phyloP scores from a whole-genome alignment of 2,113 vertebrate species.

The Gopherus evgoodei region DNA sequence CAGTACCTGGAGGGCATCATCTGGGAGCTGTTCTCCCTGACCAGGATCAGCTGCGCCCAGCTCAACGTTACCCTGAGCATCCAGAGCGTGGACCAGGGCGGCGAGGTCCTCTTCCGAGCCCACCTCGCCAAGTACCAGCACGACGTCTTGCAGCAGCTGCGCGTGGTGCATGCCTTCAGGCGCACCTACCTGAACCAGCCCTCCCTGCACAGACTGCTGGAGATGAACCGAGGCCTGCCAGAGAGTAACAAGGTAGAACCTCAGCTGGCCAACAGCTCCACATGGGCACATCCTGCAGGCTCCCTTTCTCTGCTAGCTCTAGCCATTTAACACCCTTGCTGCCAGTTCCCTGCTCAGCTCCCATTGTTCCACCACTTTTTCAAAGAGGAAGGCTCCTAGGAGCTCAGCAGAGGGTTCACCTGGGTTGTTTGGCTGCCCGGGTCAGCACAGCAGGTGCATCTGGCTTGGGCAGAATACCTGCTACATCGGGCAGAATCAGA shows the following conservation, averaged over 20 bases:
- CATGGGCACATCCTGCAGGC: neutral
- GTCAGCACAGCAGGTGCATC: neutral
- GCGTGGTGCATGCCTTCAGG: neutral
- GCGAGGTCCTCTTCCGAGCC: neutral
- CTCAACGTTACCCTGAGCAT: rapidly evolving
- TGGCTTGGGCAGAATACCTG: too few species aligned
- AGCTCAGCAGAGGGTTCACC: neutral
- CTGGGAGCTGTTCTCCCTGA: neutral
- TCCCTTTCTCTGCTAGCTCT: neutral
- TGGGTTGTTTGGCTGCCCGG: neutral
- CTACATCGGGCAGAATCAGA: neutral
- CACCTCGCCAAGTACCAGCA: rapidly evolving
- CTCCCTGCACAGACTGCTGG: neutral
- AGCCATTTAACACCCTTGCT: neutral
- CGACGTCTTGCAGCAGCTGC: neutral
- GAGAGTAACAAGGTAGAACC: neutral
- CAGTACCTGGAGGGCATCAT: neutral
- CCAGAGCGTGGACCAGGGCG: neutral
- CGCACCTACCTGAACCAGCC: neutral
- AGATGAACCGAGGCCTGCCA: rapidly evolving
- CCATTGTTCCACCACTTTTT: neutral
- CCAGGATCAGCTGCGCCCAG: neutral
- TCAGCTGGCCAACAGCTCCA: neutral
- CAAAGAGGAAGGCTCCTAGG: neutral
- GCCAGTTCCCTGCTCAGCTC: neutral